Percentiles rank a stretch among this genome's conserved stretches.
Conservation (phyloP, 2,888 invertebrate genomes). For the Priocnemis perturbator region DNA sequence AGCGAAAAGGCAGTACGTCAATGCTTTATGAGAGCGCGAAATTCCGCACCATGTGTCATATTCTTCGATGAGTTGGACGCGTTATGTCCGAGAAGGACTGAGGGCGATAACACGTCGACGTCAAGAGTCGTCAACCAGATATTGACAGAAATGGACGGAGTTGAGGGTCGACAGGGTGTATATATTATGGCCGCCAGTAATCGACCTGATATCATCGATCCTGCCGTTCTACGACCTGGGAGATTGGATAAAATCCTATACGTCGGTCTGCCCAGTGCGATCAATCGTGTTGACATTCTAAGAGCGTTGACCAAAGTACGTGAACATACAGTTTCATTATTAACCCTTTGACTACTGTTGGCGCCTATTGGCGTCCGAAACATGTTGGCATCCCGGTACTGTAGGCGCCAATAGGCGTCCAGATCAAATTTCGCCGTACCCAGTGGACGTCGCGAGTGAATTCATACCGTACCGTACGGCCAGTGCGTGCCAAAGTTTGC, state of each 20-base stretch:
- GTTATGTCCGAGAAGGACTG: constrained; percentile 91
- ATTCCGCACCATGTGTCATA: constrained; percentile 98
- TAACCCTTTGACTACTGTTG: too few relatives aligned
- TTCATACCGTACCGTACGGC: too few relatives aligned
- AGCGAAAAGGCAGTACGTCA: constrained; percentile 98
- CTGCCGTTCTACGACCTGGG: constrained; percentile 93
- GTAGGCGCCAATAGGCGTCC: too few relatives aligned
- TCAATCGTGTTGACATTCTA: constrained; percentile 92
- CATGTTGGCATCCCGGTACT: too few relatives aligned
- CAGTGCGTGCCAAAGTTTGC: too few relatives aligned
- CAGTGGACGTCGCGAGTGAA: too few relatives aligned
- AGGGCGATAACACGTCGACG: constrained; percentile 84
- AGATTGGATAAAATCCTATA: constrained; percentile 93
- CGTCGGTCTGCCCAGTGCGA: constrained; percentile 88
- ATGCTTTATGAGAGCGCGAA: constrained; percentile 94
- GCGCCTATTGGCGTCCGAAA: too few relatives aligned
- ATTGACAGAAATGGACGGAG: constrained; percentile 98
- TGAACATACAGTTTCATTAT: not conserved
- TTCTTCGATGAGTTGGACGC: constrained; percentile 99
- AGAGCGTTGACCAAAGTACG: constrained; percentile 89
- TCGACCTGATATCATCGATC: constrained; percentile 97
- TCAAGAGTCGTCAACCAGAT: constrained; percentile 96
- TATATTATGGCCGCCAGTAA: constrained; percentile 98
- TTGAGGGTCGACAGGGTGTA: constrained; percentile 93
- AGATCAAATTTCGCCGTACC: too few relatives aligned